Evolutionary conservation across 2,797 vertebrate species (phyloP).

Genomic region (Trachurus trachurus): DNA sequence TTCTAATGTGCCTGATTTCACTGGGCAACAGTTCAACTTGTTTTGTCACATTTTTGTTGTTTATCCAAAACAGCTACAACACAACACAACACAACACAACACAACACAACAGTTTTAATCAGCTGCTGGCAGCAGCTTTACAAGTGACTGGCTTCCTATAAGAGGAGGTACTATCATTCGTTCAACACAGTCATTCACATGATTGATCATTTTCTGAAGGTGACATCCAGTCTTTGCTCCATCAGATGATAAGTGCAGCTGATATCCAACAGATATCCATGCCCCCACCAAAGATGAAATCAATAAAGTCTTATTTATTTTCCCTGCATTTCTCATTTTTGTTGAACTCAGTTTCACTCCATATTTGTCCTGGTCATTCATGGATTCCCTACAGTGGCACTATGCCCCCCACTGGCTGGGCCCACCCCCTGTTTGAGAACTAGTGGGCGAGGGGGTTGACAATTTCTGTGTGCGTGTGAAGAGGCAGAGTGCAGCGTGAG

Average conservation of each 20-base stretch:
- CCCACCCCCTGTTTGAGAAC: not conserved
- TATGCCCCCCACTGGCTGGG: too few species aligned
- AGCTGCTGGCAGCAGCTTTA: not conserved
- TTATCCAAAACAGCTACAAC: not conserved
- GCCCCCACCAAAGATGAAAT: not conserved
- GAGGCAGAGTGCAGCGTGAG: slow-evolving; percentile 30
- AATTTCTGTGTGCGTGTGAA: slow-evolving; percentile 21
- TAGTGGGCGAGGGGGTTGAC: not conserved
- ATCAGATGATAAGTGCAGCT: slow-evolving; percentile 16
- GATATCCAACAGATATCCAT: not conserved
- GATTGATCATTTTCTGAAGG: not conserved
- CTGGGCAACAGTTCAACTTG: not conserved
- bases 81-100: too few species aligned
- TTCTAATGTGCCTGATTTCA: slow-evolving; percentile 1
- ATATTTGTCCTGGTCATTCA: not conserved
- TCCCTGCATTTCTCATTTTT: not conserved
- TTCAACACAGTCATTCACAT: not conserved
- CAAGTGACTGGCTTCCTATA: not conserved
- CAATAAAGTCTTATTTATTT: not conserved
- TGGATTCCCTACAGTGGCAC: too few species aligned
- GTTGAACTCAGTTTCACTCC: too few species aligned
- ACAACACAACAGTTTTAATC: not conserved
- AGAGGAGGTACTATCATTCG: not conserved
- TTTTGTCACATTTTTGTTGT: not conserved
- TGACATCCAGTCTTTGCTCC: not conserved